These are phyloP conservation scores for Polyergus mexicanus DNA, from an alignment of 1,140 invertebrate species.

Conservation along the genomic window DNA sequence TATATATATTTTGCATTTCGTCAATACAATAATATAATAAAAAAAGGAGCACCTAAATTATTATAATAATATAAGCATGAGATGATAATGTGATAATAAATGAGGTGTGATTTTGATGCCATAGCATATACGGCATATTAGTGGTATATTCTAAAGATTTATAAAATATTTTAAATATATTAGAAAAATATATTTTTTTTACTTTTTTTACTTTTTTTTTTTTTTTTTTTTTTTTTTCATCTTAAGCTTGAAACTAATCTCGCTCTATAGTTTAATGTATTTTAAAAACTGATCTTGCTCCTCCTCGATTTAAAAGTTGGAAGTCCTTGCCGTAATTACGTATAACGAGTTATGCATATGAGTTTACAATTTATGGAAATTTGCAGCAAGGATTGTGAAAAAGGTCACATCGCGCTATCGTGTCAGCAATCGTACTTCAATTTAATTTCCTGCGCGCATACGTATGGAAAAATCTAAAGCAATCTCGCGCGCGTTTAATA, in stretches of 20 bases:
- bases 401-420: not conserved
- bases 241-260: not conserved
- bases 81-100: no score
- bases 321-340: not conserved
- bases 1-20: no score
- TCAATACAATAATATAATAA: no score
- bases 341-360: not conserved
- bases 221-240: not conserved
- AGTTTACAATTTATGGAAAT: not conserved
- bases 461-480: slow-evolving; percentile 3
- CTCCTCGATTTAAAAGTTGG: not conserved
- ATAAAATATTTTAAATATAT: not conserved
- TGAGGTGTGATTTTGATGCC: no score
- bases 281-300: not conserved
- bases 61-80: no score
- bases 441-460: not conserved
- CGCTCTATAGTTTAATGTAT: not conserved
- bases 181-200: not conserved
- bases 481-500: slow-evolving; percentile 51
- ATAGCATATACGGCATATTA: no score
- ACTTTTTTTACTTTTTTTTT: not conserved
- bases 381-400: not conserved
- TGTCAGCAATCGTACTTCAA: not conserved
- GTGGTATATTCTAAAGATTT: no score
- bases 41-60: no score